Evolutionary conservation across 2,797 vertebrate species (phyloP).

Genomic region (Delichon dasypus): DNA sequence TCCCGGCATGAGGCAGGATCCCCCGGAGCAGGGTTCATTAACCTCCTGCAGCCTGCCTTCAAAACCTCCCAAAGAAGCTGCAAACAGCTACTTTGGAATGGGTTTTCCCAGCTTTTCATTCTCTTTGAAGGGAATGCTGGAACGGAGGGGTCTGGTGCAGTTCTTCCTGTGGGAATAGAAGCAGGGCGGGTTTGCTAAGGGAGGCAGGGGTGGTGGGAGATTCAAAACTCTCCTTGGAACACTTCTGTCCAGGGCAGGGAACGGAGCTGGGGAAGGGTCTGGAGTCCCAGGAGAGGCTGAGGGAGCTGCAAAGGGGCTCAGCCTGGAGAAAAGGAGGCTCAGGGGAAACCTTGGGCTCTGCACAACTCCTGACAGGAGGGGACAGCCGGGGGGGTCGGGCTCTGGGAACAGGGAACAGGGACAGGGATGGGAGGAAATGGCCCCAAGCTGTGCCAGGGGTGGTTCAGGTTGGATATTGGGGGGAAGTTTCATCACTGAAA

Average conservation of each 20-base stretch:
- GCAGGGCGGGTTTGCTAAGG: background rate
- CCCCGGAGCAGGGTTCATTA: background rate
- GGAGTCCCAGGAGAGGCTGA: accelerated
- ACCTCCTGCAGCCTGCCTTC: background rate
- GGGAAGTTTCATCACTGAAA: background rate
- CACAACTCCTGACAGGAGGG: background rate
- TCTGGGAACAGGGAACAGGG: background rate
- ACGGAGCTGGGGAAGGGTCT: accelerated
- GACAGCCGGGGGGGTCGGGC: accelerated
- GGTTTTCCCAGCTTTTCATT: background rate
- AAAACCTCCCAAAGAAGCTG: background rate
- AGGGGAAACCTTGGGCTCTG: background rate
- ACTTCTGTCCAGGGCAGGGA: background rate
- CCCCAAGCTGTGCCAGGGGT: background rate
- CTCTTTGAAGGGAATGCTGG: background rate
- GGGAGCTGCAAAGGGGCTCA: background rate
- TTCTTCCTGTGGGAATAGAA: background rate
- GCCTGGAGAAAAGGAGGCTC: background rate
- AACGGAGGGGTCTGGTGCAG: accelerated
- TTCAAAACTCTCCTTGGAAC: background rate
- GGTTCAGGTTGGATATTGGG: background rate
- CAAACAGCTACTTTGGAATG: background rate
- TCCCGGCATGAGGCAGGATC: background rate
- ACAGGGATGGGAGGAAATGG: background rate
- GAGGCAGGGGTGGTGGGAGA: accelerated